Base-by-base conservation (phyloP, 2,797 vertebrate species). In the Erpetoichthys calabaricus region DNA sequence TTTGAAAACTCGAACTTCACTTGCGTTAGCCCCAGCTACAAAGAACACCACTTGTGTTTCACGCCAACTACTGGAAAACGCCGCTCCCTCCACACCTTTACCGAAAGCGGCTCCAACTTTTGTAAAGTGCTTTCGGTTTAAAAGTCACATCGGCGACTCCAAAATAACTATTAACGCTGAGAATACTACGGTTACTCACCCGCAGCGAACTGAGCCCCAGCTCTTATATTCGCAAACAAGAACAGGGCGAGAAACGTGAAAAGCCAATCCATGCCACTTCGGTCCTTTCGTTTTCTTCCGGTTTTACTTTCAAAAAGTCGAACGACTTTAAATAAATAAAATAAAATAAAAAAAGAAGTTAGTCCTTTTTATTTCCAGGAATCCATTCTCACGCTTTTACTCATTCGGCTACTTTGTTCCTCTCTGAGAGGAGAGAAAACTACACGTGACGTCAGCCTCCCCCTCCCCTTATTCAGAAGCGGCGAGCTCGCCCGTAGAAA, bases 401-500 rank as follows among this genome's bases (percentile, higher is more conserved):
- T 60, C 68, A 53, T 60, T 61, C 60, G 45, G 64, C 57, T 65
- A 68, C 71, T 70, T 67, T 70, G 71, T 70, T 64, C 60, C 69
- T 56, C 60, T n/a, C n/a, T 3, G 62, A 44, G 63, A 58, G 61
- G 6, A 55, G 65, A 47, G 67, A 63, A 61, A 56, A 64, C 56
- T 58, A 44, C 10, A 56, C 67, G 5, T 71, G 70, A 72, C 72
- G 70, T 67, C 64, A 61, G 53, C 59, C 56, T 61, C 53, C 55
- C 57, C 25, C 25, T 25, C 25, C 25, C 25, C 25, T 25, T 46
- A 62, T 64, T 62, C 65, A 59, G 63, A 58, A 58, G n/a, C 44
- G 47, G 57, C 57, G 47, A 53, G 57, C 51, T 58, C 58, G 55
- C 53, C 47, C 47, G 25, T 46, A 52, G 42, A 4, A 6, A 52